Evolutionary conservation across 1,140 invertebrate species (phyloP), one percentile per base, ranked within the genome.

Genomic region (Lepidostoma basale): DNA sequence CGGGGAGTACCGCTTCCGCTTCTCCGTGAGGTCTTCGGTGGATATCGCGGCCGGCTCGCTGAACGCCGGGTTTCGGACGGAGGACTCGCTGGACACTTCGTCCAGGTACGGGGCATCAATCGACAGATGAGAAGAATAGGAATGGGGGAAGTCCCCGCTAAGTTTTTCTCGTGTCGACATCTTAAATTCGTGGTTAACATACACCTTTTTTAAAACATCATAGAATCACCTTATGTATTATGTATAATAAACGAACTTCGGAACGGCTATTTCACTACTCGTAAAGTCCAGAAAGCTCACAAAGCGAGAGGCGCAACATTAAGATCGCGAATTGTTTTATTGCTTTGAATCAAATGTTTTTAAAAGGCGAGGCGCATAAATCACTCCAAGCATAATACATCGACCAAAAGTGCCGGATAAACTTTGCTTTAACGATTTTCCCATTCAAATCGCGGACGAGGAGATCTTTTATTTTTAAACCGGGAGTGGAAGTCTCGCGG

Each of bases 71-170:
- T 64, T 45, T 20, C 64, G 65, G n/a, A 42, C 39, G 2, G 47
- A 39, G 3, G 62, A 60, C 23, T 70, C 69, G 18, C 63, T 70
- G 12, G 69, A 70, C 0, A 63, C 33, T 40, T 72, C 58, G 40
- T 72, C 69, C 18, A 68, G 33, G 23, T 59, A 72, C 5, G 65
- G 59, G 8, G 47, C 52, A 36, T 72, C 69, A 14, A 70, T 70
- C 1, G 69, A 70, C 36, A 64, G 42, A n/a, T 56, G 58, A 0
- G 69, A 72, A 3, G 49, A 64, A 42, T 66, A 72, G n/a, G 67
- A 65, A 16, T 25, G 23, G 8, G 69, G 69, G 47, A 63, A 70
- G 44, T 70, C 69, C 22, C 44, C 64, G 23, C 64, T 52, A 12
- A 70, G 39, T 4, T 47, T 64, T 14, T 70, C 69, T 22, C 30